Conservation (phyloP, 2,797 vertebrate species). For the Gallinago solitaria region DNA sequence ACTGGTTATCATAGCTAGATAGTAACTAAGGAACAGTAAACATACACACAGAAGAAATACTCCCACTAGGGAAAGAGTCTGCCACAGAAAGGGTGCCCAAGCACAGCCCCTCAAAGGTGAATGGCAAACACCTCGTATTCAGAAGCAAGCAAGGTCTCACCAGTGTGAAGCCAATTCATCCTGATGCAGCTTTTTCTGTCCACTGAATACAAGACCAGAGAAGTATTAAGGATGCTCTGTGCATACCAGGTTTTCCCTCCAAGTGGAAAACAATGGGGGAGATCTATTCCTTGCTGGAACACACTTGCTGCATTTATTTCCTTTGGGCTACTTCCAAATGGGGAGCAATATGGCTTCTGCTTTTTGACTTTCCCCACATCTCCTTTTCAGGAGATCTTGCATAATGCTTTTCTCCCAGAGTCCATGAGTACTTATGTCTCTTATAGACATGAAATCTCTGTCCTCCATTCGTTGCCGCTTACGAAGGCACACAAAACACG, state of each 20-base stretch:
- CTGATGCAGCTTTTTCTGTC: neutral
- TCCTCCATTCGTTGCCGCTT: accelerated
- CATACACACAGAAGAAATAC: neutral
- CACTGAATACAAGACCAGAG: neutral
- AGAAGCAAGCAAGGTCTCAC: neutral
- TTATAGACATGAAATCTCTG: neutral
- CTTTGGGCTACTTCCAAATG: neutral
- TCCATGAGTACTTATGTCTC: neutral
- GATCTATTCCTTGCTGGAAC: neutral
- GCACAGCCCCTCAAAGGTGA: neutral
- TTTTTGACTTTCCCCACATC: neutral
- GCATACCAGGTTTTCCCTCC: neutral
- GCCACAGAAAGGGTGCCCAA: neutral
- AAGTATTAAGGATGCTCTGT: neutral
- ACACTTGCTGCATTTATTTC: neutral
- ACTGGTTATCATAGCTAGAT: neutral
- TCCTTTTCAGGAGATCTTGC: neutral
- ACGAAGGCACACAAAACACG: neutral
- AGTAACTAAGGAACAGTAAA: neutral
- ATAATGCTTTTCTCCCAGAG: neutral
- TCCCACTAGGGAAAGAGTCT: neutral
- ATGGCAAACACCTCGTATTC: neutral
- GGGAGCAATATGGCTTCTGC: neutral
- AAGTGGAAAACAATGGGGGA: neutral
- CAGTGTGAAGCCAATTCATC: neutral